Base-by-base conservation (phyloP, 2,113 vertebrate genomes). In the Chunga burmeisteri region DNA sequence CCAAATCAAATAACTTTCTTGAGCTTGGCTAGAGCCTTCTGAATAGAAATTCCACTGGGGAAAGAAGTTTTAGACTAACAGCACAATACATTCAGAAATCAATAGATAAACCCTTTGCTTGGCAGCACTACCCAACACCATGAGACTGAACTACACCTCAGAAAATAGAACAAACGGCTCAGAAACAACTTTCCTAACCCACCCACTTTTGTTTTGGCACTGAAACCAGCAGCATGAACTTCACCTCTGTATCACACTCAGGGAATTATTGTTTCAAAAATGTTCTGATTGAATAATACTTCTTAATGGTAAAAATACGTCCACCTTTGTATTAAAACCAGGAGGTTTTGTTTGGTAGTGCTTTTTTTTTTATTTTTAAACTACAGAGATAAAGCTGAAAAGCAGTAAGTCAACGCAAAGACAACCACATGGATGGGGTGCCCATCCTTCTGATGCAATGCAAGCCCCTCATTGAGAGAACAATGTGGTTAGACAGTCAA, bases 1-100 rank as follows among this genome's bases (percentile, higher is more conserved):
- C 79, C 78, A 88, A 98, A 98, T 97, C 96, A 97, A 97, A 93
- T 96, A 96, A 93, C 93, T 96, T 98, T 46, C 97, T n/a, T n/a
- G 92, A 97, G 95, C 96, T 94, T 93, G 73, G 95, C 94, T 77
- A 44, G 75, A 86, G 92, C 78, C 81, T 96, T 93, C 87, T 87
- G 86, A 95, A 97, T 63, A 95, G 82, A 89, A 67, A 96, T 71
- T 96, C 97, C 95, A 53, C 40, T 16, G 93, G 95, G 97, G 96
- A 94, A 95, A 81, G 44, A 29, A 85, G 80, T 94, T 90, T 90
- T 93, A 97, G 98, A 98, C 97, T 94, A 97, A 93, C 95, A 63
- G 93, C 66, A 95, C 91, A 92, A 93, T 84, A 66, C 77, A 95
- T 92, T 91, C 81, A 83, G 85, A 83, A 97, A 95, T 95, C 93